Evolutionary conservation across 2,888 invertebrate genomes (phyloP), one percentile per base, ranked within the genome.

Genomic region (Meiosimyza platycephala): DNA sequence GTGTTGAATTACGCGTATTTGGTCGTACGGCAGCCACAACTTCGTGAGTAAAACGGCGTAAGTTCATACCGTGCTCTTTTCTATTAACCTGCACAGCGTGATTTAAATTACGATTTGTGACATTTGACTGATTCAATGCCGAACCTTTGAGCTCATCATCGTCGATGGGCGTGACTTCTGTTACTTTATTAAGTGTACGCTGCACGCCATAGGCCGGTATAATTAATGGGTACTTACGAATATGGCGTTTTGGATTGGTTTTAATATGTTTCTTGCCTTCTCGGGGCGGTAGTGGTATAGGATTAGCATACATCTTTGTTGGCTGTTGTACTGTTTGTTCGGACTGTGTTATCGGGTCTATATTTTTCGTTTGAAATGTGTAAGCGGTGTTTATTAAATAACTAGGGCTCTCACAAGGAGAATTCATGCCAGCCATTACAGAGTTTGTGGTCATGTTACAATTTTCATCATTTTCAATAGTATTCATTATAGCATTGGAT

Each of bases 171-270:
- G 74, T 74, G 2, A n/a, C 82, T 82, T 85, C 87, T 5, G 85
- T 87, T 76, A 92, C 89, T 80, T 91, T 91, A 71, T 90, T 91
- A 1, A 92, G 81, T 0, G 91, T 91, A 55, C 91, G 87, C 77
- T 91, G 91, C 3, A 91, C 85, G 4, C 90, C 91, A 22, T 90
- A 90, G 6, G 89, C 90, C 4, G 94, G 93, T 79, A 94, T 93
- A 67, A 95, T 92, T 52, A 95, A 87, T 0, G 95, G 95, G 88
- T 95, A 93, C 83, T 94, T 95, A 54, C 95, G 89, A 72, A 94
- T 93, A 83, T 94, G 94, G 15, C 94, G 89, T 81, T 93, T 90
- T 12, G 91, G 89, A 78, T 90, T 89, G 1, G 89, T 87, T 74
- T 91, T 89, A n/a, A 92, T 87, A 74, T 85, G 85, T 64, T 86